Percentiles rank a stretch among this genome's conserved stretches.
phyloP scores from a whole-genome alignment of 2,888 invertebrate genomes.

The Phytoseiulus persimilis region DNA sequence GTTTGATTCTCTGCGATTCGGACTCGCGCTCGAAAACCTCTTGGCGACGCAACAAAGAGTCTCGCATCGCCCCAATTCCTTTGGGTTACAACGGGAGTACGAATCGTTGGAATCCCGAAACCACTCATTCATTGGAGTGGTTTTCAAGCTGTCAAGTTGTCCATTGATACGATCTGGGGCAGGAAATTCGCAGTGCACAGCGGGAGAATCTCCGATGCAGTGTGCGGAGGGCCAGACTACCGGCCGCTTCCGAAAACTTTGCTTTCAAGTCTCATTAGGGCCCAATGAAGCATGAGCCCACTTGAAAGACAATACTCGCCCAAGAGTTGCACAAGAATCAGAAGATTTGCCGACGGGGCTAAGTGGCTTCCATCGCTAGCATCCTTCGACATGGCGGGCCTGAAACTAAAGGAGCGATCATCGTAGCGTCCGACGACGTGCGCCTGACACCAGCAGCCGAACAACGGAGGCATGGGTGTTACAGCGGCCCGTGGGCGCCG shows the following conservation, averaged over 20 bases:
- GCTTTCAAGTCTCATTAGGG: background rate
- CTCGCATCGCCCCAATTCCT: too few species aligned
- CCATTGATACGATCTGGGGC: too few species aligned
- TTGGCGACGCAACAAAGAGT: too few species aligned
- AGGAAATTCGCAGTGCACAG: too few species aligned
- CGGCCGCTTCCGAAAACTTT: background rate
- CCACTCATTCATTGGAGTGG: too few species aligned
- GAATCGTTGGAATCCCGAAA: too few species aligned
- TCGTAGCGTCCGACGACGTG: background rate
- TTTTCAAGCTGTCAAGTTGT: too few species aligned
- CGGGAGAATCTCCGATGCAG: too few species aligned
- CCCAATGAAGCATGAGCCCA: background rate
- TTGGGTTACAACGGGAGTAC: too few species aligned
- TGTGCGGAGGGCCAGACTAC: background rate
- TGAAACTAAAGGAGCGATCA: background rate
- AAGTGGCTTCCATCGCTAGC: background rate
- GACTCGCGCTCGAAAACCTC: too few species aligned
- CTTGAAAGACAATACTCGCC: conserved; percentile 22
- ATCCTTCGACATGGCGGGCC: background rate
- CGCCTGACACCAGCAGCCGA: background rate
- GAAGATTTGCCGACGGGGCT: background rate
- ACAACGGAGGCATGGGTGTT: background rate
- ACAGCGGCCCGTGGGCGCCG: too few species aligned
- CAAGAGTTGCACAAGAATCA: conserved; percentile 8
- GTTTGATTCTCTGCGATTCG: too few species aligned